Evolutionary conservation across 2,888 invertebrate species (phyloP), one percentile per base, ranked within the genome.

Genomic region (Laspeyria flexula): DNA sequence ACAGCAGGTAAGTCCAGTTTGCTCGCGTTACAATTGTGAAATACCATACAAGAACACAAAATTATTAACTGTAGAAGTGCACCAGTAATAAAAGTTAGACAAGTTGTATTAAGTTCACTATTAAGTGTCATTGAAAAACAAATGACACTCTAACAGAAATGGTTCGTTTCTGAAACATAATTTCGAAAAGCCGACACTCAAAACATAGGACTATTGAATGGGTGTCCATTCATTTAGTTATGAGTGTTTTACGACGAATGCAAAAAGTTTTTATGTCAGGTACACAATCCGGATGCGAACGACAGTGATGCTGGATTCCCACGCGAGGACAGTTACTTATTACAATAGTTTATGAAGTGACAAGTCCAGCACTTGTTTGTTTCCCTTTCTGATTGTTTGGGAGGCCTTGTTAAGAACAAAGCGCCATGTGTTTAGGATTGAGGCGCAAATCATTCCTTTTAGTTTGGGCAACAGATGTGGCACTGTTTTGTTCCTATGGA

Each of bases 261-360:
- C 81, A 87, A 89, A 91, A 88, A 84, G 65, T 59, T 57, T 59
- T 57, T 49, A 45, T 61, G 78, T 79, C 84, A 86, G 86, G 87
- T 86, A 83, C 75, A 77, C 75, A 77, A 73, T 85, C 84, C 87
- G 89, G 88, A 86, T 90, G 90, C 90, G 90, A 91, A 89, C 84
- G 81, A 55, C 55, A 53, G 64, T 55, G 60, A 66, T 60, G 60
- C 62, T 60, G 49, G 16, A 75, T 90, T 91, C 91, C 88, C 92
- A 91, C 91, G 91, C 57, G 75, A 78, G 79, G 81, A 76, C 72
- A 80, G 79, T 77, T 79, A 76, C 56, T 61, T 56, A 61, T 65
- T 75, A 79, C 76, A 81, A 80, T 74, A 62, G 76, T 85, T 86
- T 86, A 86, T 84, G 83, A 84, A 84, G 85, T 87, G 84, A 84